A percentile compares a stretch with the other conserved stretches of the same genome.
Conservation (phyloP, 2,113 vertebrate species). For the Megaceryle torquata region DNA sequence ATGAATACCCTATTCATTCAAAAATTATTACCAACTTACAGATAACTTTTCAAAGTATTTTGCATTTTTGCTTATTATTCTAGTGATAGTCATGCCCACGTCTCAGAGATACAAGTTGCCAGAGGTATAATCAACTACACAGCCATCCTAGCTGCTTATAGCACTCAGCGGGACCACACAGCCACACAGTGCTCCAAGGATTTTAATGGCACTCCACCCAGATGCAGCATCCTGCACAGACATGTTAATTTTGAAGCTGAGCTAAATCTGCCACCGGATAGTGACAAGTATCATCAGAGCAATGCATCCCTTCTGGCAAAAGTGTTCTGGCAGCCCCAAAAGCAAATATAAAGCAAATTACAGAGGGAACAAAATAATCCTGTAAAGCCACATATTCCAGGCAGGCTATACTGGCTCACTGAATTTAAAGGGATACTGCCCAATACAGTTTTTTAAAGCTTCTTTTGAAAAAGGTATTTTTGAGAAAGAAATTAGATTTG, state of each 20-base stretch:
- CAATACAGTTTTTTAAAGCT: not conserved
- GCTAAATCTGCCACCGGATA: not conserved
- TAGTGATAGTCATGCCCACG: not conserved
- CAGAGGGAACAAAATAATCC: constrained; percentile 8
- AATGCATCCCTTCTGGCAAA: not conserved
- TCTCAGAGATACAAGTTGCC: not conserved
- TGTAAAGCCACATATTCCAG: constrained; percentile 33
- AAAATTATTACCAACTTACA: not conserved
- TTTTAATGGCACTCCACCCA: not conserved
- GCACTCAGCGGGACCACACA: not conserved
- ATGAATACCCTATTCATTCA: not conserved
- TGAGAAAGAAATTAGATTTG: not conserved
- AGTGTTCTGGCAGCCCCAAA: constrained; percentile 66
- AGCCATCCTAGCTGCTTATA: not conserved
- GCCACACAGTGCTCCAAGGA: not conserved
- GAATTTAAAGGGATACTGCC: constrained; percentile 72
- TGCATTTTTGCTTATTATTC: not conserved
- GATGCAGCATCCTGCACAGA: not conserved
- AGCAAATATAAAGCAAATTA: constrained; percentile 44
- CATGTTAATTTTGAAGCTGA: not conserved
- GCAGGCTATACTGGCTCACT: not conserved
- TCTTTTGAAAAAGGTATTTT: not conserved
- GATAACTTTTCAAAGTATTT: not conserved
- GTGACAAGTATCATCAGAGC: not conserved
- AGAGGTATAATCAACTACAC: not conserved